Evolutionary conservation across 2,113 vertebrate genomes (phyloP).

Genomic region (Tragelaphus buxtoni): DNA sequence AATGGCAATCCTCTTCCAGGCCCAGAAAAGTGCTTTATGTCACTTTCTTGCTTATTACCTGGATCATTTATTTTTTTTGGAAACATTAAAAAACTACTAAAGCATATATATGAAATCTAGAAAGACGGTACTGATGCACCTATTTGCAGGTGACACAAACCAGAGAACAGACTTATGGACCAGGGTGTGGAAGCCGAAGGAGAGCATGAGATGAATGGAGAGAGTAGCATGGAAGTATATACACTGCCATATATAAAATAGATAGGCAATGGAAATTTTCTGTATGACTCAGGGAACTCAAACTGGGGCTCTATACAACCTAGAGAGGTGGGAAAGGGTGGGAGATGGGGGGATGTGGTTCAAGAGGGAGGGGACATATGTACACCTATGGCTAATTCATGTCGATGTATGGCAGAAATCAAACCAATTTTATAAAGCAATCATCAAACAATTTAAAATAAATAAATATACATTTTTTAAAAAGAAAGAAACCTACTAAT

Average conservation of each 20-base stretch:
- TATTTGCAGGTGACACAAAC: neutral
- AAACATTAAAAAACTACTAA: neutral
- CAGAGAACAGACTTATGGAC: neutral
- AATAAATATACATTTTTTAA: neutral
- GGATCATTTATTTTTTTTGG: neutral
- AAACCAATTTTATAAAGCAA: neutral
- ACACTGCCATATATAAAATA: neutral
- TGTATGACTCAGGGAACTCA: neutral
- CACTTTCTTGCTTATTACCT: neutral
- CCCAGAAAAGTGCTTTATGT: neutral
- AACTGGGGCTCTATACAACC: neutral
- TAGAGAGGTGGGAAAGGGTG: neutral
- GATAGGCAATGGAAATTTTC: neutral
- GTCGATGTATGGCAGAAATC: neutral
- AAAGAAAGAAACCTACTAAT: neutral
- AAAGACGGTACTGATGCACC: neutral
- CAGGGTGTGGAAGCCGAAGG: neutral
- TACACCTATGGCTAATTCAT: neutral
- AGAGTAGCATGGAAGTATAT: neutral
- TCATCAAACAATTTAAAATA: neutral
- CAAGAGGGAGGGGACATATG: neutral
- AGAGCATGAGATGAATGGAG: neutral
- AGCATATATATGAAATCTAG: neutral
- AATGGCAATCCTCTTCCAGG: neutral
- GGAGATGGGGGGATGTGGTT: fast-evolving